A percentile compares a stretch with the other conserved stretches of the same genome.
These are phyloP conservation scores for Micoletzkya japonica DNA, from an alignment of 2,888 invertebrate genomes.

Conservation along the genomic window DNA sequence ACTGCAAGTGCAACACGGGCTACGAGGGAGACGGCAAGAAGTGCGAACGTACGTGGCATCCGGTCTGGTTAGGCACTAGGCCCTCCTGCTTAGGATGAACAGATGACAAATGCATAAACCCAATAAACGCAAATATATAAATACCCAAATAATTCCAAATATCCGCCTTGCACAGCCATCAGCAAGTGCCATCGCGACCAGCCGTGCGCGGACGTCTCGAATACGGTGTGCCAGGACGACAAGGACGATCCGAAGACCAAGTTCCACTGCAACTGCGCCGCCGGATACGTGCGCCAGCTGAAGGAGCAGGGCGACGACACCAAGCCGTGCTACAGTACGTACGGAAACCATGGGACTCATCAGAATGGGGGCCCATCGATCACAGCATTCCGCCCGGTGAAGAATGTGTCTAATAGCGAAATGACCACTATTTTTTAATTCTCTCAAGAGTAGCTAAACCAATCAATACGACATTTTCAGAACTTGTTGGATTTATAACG, in stretches of 20 bases:
- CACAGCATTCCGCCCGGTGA: too few relatives aligned
- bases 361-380: too few relatives aligned
- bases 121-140: too few relatives aligned
- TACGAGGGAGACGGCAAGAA: constrained; percentile 24
- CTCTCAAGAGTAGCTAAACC: too few relatives aligned
- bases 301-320: constrained; percentile 16
- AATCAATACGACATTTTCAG: background rate
- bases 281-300: constrained; percentile 20
- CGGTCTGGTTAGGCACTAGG: background rate
- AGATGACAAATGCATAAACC: too few relatives aligned
- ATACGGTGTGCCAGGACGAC: constrained; percentile 16
- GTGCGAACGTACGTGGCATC: constrained; percentile 23
- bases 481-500: background rate
- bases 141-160: too few relatives aligned
- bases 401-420: too few relatives aligned
- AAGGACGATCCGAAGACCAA: constrained; percentile 12
- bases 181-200: constrained; percentile 24
- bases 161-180: too few relatives aligned
- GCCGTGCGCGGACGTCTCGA: constrained; percentile 19
- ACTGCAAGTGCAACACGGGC: constrained; percentile 25
- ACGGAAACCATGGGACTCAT: background rate
- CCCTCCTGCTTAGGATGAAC: too few relatives aligned
- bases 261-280: constrained; percentile 17
- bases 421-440: too few relatives aligned
- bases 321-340: constrained; percentile 18